A percentile compares a stretch with the other conserved stretches of the same genome.
These are phyloP conservation scores for Papilio aristodemus DNA, from an alignment of 1,140 invertebrate species.

Conservation along the genomic window DNA sequence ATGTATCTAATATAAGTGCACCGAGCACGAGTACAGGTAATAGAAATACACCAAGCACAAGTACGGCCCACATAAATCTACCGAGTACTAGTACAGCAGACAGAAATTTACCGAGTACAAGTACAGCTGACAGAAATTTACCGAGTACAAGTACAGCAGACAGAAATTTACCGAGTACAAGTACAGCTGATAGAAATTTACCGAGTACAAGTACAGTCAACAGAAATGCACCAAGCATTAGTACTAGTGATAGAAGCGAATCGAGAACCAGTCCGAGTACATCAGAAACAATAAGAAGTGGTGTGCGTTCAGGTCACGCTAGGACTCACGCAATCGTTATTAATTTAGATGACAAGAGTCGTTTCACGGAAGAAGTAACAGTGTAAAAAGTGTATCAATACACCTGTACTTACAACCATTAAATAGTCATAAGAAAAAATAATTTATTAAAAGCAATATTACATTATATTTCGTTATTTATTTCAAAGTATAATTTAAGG, in stretches of 20 bases:
- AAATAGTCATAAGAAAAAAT: background rate
- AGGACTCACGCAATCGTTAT: slow-evolving; percentile 87
- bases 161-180: background rate
- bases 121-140: background rate
- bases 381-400: slow-evolving; percentile 80
- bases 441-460: slow-evolving; percentile 34
- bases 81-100: background rate
- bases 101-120: background rate
- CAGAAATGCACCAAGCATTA: slow-evolving; percentile 64
- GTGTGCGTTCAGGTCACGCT: slow-evolving; percentile 84
- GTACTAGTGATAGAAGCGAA: slow-evolving; percentile 69
- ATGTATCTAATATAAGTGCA: slow-evolving; percentile 63
- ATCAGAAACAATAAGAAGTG: slow-evolving; percentile 64
- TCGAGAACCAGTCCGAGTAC: slow-evolving; percentile 67
- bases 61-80: background rate
- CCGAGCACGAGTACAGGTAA: slow-evolving; percentile 56
- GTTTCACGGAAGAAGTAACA: slow-evolving; percentile 90
- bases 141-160: background rate
- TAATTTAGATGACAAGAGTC: slow-evolving; percentile 88
- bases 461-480: background rate
- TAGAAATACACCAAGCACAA: slow-evolving; percentile 60
- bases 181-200: background rate
- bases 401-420: slow-evolving; percentile 54
- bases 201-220: background rate
- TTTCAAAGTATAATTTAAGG: background rate